These are phyloP conservation scores for Rhea pennata DNA, from an alignment of 2,113 vertebrate genomes.

Conservation along the genomic window DNA sequence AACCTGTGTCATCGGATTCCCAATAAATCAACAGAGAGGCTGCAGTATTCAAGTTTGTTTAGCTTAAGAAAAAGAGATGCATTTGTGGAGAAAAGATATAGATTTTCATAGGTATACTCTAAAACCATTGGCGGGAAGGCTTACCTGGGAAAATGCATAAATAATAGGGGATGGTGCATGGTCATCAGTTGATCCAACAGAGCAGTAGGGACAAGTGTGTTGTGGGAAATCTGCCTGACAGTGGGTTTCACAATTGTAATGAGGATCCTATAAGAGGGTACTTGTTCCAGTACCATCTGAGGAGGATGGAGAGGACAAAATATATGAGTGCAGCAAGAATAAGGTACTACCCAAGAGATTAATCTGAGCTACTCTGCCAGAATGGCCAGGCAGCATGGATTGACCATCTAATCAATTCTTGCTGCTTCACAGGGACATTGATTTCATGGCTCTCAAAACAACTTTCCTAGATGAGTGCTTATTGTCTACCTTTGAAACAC, in stretches of 20 bases:
- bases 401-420: not conserved
- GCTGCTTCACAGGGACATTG: not conserved
- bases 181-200: not conserved
- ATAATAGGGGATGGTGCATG: not conserved
- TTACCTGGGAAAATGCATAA: not conserved
- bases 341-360: not conserved
- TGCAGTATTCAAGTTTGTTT: not conserved
- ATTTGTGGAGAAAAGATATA: not conserved
- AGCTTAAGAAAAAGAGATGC: not conserved
- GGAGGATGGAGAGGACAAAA: not conserved
- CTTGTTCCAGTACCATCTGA: not conserved
- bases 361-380: not conserved
- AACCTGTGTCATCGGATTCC: not conserved
- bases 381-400: accelerated
- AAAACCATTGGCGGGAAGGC: not conserved
- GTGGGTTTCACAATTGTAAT: not conserved
- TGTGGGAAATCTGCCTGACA: not conserved
- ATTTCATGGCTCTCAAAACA: not conserved
- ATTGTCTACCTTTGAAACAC: not conserved
- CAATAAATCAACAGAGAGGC: not conserved
- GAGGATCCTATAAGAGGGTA: not conserved
- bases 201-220: not conserved
- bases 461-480: not conserved
- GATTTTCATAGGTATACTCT: not conserved
- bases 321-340: too few relatives aligned